These are phyloP conservation scores for Porites rus DNA, from an alignment of 92 coral and sea anemone genomes.

Conservation along the genomic window DNA sequence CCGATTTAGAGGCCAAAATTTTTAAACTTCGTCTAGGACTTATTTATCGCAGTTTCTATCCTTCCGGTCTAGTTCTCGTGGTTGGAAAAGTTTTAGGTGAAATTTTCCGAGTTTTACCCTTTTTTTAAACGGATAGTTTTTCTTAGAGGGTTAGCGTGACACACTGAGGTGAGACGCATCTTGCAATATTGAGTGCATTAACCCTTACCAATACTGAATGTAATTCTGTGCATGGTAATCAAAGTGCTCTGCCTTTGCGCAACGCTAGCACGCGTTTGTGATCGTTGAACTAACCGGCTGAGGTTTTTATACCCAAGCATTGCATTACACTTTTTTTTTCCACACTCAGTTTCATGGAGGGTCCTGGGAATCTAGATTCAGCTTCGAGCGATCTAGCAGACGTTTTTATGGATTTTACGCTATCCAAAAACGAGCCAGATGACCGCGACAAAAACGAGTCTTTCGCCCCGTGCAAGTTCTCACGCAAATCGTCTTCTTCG, in stretches of 20 bases:
- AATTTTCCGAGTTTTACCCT: not conserved
- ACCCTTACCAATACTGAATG: not conserved
- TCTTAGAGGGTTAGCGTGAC: not conserved
- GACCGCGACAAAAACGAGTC: slow-evolving; percentile 17
- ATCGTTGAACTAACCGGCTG: not conserved
- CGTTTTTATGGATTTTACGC: slow-evolving; percentile 48
- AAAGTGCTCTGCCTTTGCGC: not conserved
- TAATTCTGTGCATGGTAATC: not conserved
- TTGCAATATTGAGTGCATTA: not conserved
- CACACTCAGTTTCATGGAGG: slow-evolving; percentile 39
- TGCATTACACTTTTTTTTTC: not conserved
- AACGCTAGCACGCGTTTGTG: too few species aligned
- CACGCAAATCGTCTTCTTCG: slow-evolving; percentile 33
- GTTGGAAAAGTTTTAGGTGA: not conserved
- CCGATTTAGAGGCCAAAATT: not conserved
- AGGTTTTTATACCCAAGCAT: not conserved
- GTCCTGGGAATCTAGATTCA: not conserved
- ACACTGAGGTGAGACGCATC: not conserved
- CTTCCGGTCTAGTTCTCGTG: not conserved
- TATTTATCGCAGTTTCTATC: too few species aligned
- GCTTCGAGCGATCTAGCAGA: slow-evolving; percentile 58
- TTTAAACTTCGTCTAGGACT: not conserved
- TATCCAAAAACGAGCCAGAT: slow-evolving; percentile 20
- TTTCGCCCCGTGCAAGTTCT: slow-evolving; percentile 54
- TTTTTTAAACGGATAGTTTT: not conserved